These are phyloP conservation scores for Nephrocerus scutellatus DNA, from an alignment of 2,888 invertebrate genomes.

Conservation along the genomic window DNA sequence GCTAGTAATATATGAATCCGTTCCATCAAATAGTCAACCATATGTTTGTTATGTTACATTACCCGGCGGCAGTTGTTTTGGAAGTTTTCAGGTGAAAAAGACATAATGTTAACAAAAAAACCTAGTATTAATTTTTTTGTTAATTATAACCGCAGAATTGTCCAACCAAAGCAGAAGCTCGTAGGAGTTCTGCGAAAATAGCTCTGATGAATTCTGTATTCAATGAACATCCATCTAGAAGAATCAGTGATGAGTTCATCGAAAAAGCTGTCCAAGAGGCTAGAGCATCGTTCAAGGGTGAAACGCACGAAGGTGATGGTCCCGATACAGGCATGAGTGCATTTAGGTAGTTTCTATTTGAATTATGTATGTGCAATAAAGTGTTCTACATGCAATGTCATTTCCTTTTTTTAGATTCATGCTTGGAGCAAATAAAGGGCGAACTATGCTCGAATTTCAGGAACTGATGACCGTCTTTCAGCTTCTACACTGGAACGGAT, in stretches of 20 bases:
- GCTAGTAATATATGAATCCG: slow-evolving; percentile 90
- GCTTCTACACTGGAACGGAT: slow-evolving; percentile 94
- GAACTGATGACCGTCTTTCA: slow-evolving; percentile 98
- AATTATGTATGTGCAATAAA: too few species aligned
- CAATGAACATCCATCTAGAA: slow-evolving; percentile 88
- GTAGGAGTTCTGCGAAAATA: slow-evolving; percentile 90
- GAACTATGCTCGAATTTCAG: slow-evolving; percentile 94
- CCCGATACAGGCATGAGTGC: slow-evolving; percentile 67
- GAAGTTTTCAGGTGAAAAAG: slow-evolving; percentile 76
- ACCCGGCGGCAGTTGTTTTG: slow-evolving; percentile 92
- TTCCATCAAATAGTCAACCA: slow-evolving; percentile 82
- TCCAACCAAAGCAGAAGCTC: slow-evolving; percentile 89
- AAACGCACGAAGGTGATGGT: slow-evolving; percentile 56
- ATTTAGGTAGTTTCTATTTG: too few species aligned
- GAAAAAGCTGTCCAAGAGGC: slow-evolving; percentile 90
- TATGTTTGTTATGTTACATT: slow-evolving; percentile 92
- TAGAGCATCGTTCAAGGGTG: slow-evolving; percentile 72
- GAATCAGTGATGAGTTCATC: slow-evolving; percentile 89
- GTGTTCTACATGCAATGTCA: too few species aligned
- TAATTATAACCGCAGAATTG: slow-evolving; percentile 61
- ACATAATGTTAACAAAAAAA: neutral
- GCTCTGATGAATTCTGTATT: slow-evolving; percentile 96
- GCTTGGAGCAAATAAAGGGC: slow-evolving; percentile 75
- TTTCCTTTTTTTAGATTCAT: slow-evolving; percentile 53
- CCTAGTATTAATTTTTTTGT: neutral